Base-by-base conservation (phyloP, 2,797 vertebrate species). In the Sciurus vulgaris region DNA sequence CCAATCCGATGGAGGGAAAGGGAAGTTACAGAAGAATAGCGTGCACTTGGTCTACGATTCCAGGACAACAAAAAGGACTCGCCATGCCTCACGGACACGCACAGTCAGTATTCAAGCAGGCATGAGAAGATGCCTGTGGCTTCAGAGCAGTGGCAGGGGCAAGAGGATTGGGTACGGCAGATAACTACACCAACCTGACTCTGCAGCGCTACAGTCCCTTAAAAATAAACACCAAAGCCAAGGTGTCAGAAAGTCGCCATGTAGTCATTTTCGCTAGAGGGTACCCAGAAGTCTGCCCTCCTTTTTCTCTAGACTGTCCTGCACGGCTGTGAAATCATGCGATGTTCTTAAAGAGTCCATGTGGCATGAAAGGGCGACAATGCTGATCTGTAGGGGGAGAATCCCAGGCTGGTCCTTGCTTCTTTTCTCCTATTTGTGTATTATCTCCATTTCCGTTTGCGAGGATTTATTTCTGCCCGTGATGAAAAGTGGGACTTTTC, bases 271-370 rank as follows among this genome's bases (percentile, higher is more conserved):
- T 83, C 9, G 44, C 70, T 2, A 18, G 38, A 8, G 5, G 63
- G 12, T 8, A 20, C 54, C 2, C 0, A 20, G 2, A 47, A 30
- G 49, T 5, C 12, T 10, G 33, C 2, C 41, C 2, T 28, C 44
- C 0, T 24, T 26, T 1, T 4, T 54, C 78, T 38, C 44, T 1
- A 0, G n/a, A 1, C 1, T 0, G 41, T 4, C 51, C 51, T 7
- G 2, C 0, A 2, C 3, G 7, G 33, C 38, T 38, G 11, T 4
- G 17, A 41, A 1, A 6, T 0, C 0, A 0, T 10, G 1, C 15
- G 0, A 3, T 3, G 4, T 33, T 28, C 70, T 78, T 24, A 24
- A 70, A 79, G 74, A 10, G 38, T 7, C 2, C 59, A 13, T 7
- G 0, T 5, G 1, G 4, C 24, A 0, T 3, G n/a, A 59, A 35